Evolutionary conservation across 2,113 vertebrate genomes (phyloP), one percentile per base, ranked within the genome.

Genomic region (Panthera tigris): DNA sequence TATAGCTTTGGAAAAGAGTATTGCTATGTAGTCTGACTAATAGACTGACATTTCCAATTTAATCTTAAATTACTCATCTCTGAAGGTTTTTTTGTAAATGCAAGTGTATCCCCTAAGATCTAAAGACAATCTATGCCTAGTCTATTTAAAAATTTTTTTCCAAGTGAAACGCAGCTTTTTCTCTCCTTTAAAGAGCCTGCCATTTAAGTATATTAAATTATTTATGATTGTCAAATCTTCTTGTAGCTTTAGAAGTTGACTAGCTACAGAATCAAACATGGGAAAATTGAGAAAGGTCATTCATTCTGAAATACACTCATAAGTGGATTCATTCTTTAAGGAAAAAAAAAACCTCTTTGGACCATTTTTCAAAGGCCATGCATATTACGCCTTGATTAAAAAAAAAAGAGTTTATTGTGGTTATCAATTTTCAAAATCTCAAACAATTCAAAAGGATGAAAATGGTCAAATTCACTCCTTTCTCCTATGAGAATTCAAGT

Each of bases 391-490:
- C 36, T 80, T n/a, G 9, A 45, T 79, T 16, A 8, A 16, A 6
- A 19, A 61, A 61, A 36, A 89, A 65, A 66, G 23, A 61, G 2
- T 3, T 29, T 66, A 31, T 48, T 57, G 68, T 50, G 15, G 31
- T 63, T 73, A 52, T 63, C 25, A 81, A 23, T 85, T 81, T 96
- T 48, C 48, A 94, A 92, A 95, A 66, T 97, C 55, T 61, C 57
- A 89, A 95, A 88, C 41, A 89, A 69, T 86, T 95, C 41, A 69
- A 69, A 92, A 88, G 65, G 27, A 83, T 55, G 80, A 89, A 86
- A 63, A 63, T 63, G 31, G 1, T 29, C 25, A 79, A 23, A 12
- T 61, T 19, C 25, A 55, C 31, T 52, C 12, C 31, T 7, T 12
- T 76, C 1, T 25, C 27, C 18, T 3, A 66, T 1, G 80, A 61